Evolutionary conservation across 2,888 invertebrate genomes (phyloP).

Genomic region (Mallateleia sp.): DNA sequence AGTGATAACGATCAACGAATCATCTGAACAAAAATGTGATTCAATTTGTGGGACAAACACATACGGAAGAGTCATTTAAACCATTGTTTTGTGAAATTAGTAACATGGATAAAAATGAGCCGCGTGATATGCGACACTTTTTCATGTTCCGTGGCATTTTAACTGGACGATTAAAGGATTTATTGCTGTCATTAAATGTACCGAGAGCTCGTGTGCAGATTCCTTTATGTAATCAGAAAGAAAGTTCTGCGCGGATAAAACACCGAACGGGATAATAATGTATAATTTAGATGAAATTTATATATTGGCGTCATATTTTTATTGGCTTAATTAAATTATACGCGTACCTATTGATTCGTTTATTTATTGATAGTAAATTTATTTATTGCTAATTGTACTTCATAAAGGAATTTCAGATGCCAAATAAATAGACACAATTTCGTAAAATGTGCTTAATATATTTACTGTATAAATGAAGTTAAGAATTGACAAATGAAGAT

Average conservation of each 20-base stretch:
- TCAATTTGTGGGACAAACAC: too few relatives aligned
- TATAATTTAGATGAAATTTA: constrained; percentile 8
- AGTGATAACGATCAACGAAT: too few relatives aligned
- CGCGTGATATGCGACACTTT: constrained; percentile 50
- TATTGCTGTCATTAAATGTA: constrained; percentile 40
- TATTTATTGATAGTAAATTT: background rate
- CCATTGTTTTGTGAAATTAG: constrained; percentile 25
- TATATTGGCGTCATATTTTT: background rate
- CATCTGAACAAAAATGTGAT: too few relatives aligned
- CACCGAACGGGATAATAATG: constrained; percentile 27
- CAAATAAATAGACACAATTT: too few relatives aligned
- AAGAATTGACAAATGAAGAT: too few relatives aligned
- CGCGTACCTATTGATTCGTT: background rate
- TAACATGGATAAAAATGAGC: constrained; percentile 37
- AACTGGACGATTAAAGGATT: constrained; percentile 44
- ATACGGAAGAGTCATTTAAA: constrained; percentile 14
- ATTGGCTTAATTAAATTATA: background rate
- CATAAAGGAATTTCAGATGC: too few relatives aligned
- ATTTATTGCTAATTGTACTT: too few relatives aligned
- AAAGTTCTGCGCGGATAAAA: constrained; percentile 36
- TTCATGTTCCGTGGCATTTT: constrained; percentile 33
- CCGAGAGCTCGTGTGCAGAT: constrained; percentile 36
- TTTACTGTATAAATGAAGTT: too few relatives aligned
- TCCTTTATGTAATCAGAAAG: constrained; percentile 58
- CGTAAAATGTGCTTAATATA: too few relatives aligned